Percentiles rank a stretch among this genome's conserved stretches.
phyloP scores from a whole-genome alignment of 2,888 invertebrate genomes.

The Lymantria dispar region DNA sequence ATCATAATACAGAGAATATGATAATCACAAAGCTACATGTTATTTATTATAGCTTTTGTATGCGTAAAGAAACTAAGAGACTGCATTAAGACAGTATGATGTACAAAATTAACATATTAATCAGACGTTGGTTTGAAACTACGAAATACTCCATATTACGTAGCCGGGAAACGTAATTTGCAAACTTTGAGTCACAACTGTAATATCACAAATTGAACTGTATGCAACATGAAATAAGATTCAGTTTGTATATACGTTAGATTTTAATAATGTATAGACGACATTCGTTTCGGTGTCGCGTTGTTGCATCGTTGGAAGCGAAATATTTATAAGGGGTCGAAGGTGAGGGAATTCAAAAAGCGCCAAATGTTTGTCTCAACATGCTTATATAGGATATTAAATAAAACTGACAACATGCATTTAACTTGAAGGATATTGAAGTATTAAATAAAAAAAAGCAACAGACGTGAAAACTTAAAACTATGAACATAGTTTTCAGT shows the following conservation, averaged over 20 bases:
- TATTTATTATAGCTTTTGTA: constrained; percentile 9
- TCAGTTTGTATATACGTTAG: constrained; percentile 5
- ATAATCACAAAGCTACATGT: constrained; percentile 6
- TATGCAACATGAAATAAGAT: constrained; percentile 15
- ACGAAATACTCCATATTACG: constrained; percentile 16
- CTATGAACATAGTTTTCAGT: too few relatives aligned
- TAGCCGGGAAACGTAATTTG: constrained; percentile 19
- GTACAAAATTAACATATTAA: constrained; percentile 49
- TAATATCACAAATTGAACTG: constrained; percentile 17
- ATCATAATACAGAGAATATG: neutral
- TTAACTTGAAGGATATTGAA: too few relatives aligned
- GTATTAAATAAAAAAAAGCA: too few relatives aligned
- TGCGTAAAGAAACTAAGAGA: constrained; percentile 28
- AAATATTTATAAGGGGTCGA: constrained; percentile 26
- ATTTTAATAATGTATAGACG: constrained; percentile 26
- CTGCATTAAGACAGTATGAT: constrained; percentile 42
- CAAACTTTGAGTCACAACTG: constrained; percentile 29
- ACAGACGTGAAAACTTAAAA: too few relatives aligned
- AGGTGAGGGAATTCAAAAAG: constrained; percentile 10
- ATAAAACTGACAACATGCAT: too few relatives aligned
- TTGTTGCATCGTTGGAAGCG: constrained; percentile 22
- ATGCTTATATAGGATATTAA: neutral
- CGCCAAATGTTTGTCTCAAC: constrained; percentile 8
- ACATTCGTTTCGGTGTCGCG: constrained; percentile 29
- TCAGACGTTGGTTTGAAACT: constrained; percentile 27